Base-by-base conservation (phyloP, 2,888 invertebrate species). In the Gisinianus flammeolus region DNA sequence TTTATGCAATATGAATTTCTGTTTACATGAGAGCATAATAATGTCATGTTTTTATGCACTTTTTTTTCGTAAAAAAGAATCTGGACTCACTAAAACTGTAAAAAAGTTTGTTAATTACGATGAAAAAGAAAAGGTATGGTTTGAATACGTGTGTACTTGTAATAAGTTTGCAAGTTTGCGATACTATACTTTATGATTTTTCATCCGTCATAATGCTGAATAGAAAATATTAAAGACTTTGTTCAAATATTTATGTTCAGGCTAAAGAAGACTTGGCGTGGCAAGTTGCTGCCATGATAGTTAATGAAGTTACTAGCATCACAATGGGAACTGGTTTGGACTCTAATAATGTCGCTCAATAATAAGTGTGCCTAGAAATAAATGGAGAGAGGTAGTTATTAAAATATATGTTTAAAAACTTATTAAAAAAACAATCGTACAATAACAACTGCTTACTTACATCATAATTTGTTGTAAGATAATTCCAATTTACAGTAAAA, bases 261-360 rank as follows among this genome's bases (percentile, higher is more conserved):
- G 92, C 93, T 69, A 94, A 97, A 88, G 97, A 98, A 88, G 97
- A 97, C 87, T 93, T 97, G 90, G 98, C 98, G 5, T 95, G 97
- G 93, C 94, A 96, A 89, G 94, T 97, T 82, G 97, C 98, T 31
- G 95, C 96, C 88, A 96, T 96, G 94, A 98, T 98, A 86, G 93
- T 98, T 64, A 94, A 94, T 88, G 97, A 97, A 89, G 93, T 98
- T 79, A 96, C 96, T 62, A 94, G 91, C 87, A 90, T 96, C 86
- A 96, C 96, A 35, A 90, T 94, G 88, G 89, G 88, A 79, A 82
- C 80, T 44, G 85, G 83, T 12, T 35, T 12, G 12, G 84, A 85
- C 30, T 79, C 83, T 19, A 70, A 22, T 31, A 72, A 72, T 54
- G 22, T 54, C 70, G 70, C 70, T 31, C 72, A 72, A 72, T 56